A percentile compares a stretch with the other conserved stretches of the same genome.
phyloP scores from a whole-genome alignment of 2,888 invertebrate species.

The Ormyrus labotus region DNA sequence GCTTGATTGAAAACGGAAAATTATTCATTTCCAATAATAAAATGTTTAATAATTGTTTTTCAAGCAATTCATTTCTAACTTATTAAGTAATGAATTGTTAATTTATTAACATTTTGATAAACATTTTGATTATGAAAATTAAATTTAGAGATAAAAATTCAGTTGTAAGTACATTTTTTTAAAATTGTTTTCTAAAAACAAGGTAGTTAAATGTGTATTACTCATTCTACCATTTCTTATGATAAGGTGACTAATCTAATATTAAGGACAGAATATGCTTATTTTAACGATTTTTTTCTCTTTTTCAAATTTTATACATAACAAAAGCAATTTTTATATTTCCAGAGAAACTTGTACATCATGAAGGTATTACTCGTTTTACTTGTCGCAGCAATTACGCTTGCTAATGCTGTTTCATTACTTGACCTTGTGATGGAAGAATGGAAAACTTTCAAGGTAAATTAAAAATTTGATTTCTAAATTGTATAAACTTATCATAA shows the following conservation, averaged over 20 bases:
- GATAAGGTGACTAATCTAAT: slow-evolving; percentile 22
- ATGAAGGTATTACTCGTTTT: slow-evolving; percentile 75
- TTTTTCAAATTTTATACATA: neutral
- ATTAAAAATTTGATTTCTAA: neutral
- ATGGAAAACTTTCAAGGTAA: slow-evolving; percentile 87
- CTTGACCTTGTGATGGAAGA: slow-evolving; percentile 85
- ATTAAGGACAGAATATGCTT: slow-evolving; percentile 9
- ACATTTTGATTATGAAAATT: neutral
- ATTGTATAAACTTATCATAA: too few relatives aligned
- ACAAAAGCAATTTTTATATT: neutral
- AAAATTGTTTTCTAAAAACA: slow-evolving; percentile 23
- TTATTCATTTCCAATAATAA: too few relatives aligned
- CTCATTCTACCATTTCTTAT: slow-evolving; percentile 28
- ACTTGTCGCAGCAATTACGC: slow-evolving; percentile 77
- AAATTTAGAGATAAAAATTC: slow-evolving; percentile 4
- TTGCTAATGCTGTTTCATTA: slow-evolving; percentile 82
- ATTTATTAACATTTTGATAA: too few relatives aligned
- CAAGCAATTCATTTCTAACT: too few relatives aligned
- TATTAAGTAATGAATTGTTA: too few relatives aligned
- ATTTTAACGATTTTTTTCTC: neutral
- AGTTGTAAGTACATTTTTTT: neutral
- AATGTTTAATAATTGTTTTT: too few relatives aligned
- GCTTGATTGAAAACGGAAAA: too few relatives aligned
- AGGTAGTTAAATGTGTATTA: slow-evolving; percentile 10
- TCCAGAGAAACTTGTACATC: slow-evolving; percentile 42